A percentile compares a stretch with the other conserved stretches of the same genome.
phyloP scores from a whole-genome alignment of 2,113 vertebrate species.

The Scatophagus argus region DNA sequence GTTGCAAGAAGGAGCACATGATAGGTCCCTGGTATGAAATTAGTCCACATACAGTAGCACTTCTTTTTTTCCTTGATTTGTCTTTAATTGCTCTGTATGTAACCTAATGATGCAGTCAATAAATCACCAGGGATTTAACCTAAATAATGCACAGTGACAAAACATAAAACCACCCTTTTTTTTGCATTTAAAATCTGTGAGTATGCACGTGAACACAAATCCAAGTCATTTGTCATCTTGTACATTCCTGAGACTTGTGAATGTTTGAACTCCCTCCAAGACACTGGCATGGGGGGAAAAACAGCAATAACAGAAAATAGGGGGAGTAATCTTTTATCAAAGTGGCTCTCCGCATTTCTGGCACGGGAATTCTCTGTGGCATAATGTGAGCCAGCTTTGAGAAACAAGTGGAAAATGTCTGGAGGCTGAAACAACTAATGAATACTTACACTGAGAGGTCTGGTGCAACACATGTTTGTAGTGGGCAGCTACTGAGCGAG shows the following conservation, averaged over 20 bases:
- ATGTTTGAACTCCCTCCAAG: constrained; percentile 74
- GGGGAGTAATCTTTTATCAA: constrained; percentile 78
- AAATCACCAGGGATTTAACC: constrained; percentile 17
- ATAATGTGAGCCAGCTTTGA: constrained; percentile 83
- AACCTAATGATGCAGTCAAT: constrained; percentile 37
- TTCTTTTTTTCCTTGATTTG: neutral
- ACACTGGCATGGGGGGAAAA: constrained; percentile 29
- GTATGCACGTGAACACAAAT: constrained; percentile 16
- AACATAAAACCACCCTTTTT: neutral
- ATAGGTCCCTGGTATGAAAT: neutral
- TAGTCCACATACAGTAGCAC: constrained; percentile 8
- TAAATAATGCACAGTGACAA: neutral
- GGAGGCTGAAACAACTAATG: constrained; percentile 81
- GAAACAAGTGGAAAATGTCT: constrained; percentile 85
- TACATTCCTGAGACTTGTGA: constrained; percentile 60
- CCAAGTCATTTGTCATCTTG: constrained; percentile 50
- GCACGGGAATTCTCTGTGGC: constrained; percentile 73
- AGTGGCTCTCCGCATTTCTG: constrained; percentile 75
- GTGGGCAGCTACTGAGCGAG: constrained; percentile 73
- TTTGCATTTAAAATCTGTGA: constrained; percentile 3
- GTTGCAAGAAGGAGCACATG: neutral
- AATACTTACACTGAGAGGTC: constrained; percentile 75
- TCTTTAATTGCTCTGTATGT: constrained; percentile 10
- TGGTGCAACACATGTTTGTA: constrained; percentile 77
- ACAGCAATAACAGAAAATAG: constrained; percentile 70